Evolutionary conservation across 1,140 invertebrate genomes (phyloP).

Genomic region (Brevipalpus yothersi): DNA sequence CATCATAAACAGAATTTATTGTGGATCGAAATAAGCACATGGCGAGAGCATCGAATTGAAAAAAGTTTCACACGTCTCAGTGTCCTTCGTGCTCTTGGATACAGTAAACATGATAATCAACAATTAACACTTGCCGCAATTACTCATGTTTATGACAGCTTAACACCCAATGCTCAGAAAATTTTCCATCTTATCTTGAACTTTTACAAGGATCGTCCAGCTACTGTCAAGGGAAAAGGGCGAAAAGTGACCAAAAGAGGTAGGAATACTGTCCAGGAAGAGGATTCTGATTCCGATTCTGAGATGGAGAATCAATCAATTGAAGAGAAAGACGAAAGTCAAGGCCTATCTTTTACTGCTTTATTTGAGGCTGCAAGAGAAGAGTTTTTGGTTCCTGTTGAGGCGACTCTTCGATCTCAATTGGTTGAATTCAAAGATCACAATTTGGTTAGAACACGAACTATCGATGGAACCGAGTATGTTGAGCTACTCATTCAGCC

Average conservation of each 20-base stretch:
- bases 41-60: background rate
- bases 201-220: constrained; percentile 33
- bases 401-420: constrained; percentile 58
- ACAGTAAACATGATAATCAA: background rate
- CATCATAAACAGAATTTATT: background rate
- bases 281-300: background rate
- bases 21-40: background rate
- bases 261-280: constrained; percentile 8
- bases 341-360: background rate
- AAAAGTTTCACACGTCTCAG: background rate
- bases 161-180: constrained; percentile 59
- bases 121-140: constrained; percentile 30
- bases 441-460: constrained; percentile 53
- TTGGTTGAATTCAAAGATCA: constrained; percentile 82
- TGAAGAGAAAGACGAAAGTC: background rate
- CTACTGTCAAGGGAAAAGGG: background rate
- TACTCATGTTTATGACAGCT: constrained; percentile 57
- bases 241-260: background rate
- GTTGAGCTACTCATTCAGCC: background rate
- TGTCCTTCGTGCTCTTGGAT: background rate
- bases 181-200: constrained; percentile 59
- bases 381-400: constrained; percentile 63
- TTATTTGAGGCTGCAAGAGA: constrained; percentile 50
- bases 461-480: constrained; percentile 15
- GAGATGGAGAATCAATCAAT: background rate